phyloP scores from a whole-genome alignment of 2,888 invertebrate genomes.

The Phlogophora meticulosa region DNA sequence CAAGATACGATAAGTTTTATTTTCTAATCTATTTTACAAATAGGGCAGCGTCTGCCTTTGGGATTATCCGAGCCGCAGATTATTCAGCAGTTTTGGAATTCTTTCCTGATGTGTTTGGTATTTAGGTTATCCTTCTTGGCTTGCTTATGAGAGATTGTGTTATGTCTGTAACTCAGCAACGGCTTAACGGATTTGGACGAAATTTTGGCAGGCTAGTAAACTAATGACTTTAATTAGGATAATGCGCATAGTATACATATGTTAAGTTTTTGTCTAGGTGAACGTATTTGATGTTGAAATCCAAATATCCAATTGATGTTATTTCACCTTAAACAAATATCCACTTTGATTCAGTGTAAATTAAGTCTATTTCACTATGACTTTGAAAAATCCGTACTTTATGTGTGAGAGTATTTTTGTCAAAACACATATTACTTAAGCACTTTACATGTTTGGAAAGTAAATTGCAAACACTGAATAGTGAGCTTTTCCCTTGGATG shows the following conservation, averaged over 20 bases:
- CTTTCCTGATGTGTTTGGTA: neutral
- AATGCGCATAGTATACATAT: too few relatives aligned
- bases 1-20: constrained; percentile 40
- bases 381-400: too few relatives aligned
- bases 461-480: too few relatives aligned
- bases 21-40: constrained; percentile 45
- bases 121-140: neutral
- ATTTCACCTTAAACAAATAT: too few relatives aligned
- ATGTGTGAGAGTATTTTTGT: too few relatives aligned
- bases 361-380: too few relatives aligned
- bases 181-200: neutral
- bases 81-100: constrained; percentile 25
- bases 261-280: too few relatives aligned
- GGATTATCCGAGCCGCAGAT: constrained; percentile 31
- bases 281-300: too few relatives aligned
- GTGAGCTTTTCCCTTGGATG: neutral
- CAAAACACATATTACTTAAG: too few relatives aligned
- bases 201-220: neutral
- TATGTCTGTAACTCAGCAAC: neutral
- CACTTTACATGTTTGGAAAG: too few relatives aligned
- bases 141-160: neutral
- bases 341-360: too few relatives aligned
- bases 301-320: too few relatives aligned
- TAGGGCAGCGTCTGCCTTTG: constrained; percentile 28
- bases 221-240: neutral